A percentile compares a stretch with the other conserved stretches of the same genome.
phyloP scores from a whole-genome alignment of 2,888 invertebrate species.

The Cetonia aurata region DNA sequence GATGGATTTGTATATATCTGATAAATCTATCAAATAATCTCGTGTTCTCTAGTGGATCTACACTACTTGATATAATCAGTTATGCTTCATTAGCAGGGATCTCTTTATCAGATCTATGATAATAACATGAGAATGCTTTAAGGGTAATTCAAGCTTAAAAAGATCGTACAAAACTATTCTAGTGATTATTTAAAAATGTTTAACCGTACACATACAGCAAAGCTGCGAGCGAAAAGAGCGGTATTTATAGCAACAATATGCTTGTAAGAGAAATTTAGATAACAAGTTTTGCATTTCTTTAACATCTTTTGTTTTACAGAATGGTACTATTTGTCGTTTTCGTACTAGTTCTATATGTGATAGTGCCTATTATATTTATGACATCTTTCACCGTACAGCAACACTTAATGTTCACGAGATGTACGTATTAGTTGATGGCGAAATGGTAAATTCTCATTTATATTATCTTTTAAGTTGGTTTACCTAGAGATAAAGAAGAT shows the following conservation, averaged over 20 bases:
- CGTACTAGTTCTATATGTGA: conserved; percentile 69
- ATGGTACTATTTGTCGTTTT: conserved; percentile 34
- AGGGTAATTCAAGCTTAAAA: background rate
- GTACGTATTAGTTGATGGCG: conserved; percentile 16
- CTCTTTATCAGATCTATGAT: too few species aligned
- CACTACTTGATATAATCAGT: too few species aligned
- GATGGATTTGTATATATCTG: too few species aligned
- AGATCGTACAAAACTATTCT: background rate
- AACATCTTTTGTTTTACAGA: conserved; percentile 25
- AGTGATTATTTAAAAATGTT: background rate
- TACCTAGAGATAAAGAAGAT: conserved; percentile 28
- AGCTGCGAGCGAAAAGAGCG: background rate
- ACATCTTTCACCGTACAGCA: conserved; percentile 77
- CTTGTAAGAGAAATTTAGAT: conserved; percentile 7
- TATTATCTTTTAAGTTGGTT: conserved; percentile 24
- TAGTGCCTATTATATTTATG: conserved; percentile 77
- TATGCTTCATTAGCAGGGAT: too few species aligned
- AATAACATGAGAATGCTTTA: too few species aligned
- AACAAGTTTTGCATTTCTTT: background rate
- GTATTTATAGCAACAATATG: conserved; percentile 32
- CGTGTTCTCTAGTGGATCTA: too few species aligned
- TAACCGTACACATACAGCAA: background rate
- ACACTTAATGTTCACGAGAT: conserved; percentile 64
- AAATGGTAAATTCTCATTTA: background rate
- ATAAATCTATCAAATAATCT: too few species aligned